Evolutionary conservation across 2,888 invertebrate species (phyloP), one percentile per base, ranked within the genome.

Genomic region (Pedicia rivosa): DNA sequence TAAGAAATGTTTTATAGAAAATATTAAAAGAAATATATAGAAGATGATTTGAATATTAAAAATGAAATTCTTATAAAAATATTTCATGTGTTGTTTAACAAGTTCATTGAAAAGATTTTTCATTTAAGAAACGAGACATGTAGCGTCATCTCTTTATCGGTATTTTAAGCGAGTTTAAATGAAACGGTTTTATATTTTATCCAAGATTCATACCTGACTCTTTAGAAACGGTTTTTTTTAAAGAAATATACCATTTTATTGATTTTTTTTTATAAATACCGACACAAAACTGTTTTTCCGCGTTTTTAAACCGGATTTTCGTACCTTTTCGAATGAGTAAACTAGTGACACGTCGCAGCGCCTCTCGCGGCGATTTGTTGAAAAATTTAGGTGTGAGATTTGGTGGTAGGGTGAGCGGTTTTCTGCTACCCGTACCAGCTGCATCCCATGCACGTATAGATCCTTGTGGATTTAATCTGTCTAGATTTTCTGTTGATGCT

Each of bases 361-460:
- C 86, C 62, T 86, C 86, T 52, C 84, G 70, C 33, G 84, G 83
- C 46, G 84, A 84, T 63, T 82, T 79, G 58, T 86, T 82, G 68
- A 86, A 80, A 70, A 86, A 86, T 63, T 84, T 84, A 50, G 86
- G 86, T 46, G 84, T 83, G 54, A 86, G 67, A 67, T 86, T 86
- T 41, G 86, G 86, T 37, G 86, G 86, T 52, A 86, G 67, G n/a
- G 86, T 86, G 46, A 83, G 67, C 5, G 86, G 86, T 55, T 86
- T 86, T 52, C 83, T 68, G 13, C 52, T 64, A 44, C 65, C 68
- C 52, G 52, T 73, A 50, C 43, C 68, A 51, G 41, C 60, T 59
- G 34, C 66, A 64, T 66, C 47, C 57, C 60, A 57, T 60, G 71
- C 62, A 12, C 62, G 53, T 58, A 67, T 63, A 65, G 55, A 66